phyloP scores from a whole-genome alignment of 2,888 invertebrate species.

The Cephus spinipes region DNA sequence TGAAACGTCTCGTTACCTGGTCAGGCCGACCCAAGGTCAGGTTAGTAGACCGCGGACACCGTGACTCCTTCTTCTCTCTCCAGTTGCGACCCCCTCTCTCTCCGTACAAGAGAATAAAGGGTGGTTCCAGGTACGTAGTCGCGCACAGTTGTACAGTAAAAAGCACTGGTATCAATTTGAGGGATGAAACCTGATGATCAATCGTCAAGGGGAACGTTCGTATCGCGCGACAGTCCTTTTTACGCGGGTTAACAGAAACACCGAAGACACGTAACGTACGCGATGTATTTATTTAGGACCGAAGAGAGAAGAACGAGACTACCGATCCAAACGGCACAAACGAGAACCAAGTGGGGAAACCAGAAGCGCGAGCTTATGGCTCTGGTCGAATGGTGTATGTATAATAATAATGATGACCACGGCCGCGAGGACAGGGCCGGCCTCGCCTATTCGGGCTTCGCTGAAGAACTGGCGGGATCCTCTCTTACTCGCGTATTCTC shows the following conservation, averaged over 20 bases:
- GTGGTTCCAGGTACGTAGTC: background rate
- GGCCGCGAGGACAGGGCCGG: conserved; percentile 22
- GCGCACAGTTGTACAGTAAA: background rate
- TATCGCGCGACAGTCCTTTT: background rate
- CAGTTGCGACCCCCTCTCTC: background rate
- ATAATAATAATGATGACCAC: conserved; percentile 1
- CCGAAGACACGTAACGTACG: background rate
- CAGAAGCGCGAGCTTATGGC: background rate
- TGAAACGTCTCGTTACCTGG: conserved; percentile 46
- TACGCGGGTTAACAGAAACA: background rate
- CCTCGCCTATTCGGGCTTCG: conserved; percentile 49
- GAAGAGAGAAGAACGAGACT: background rate
- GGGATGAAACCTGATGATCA: background rate
- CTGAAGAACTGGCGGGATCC: conserved; percentile 55
- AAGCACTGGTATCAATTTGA: background rate
- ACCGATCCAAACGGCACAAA: background rate
- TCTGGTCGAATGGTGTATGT: background rate
- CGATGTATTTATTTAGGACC: background rate
- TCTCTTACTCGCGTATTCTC: conserved; percentile 10
- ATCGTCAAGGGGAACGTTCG: background rate
- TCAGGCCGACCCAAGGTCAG: conserved; percentile 63
- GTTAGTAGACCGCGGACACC: conserved; percentile 57
- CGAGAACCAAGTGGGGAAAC: background rate
- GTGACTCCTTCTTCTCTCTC: conserved; percentile 21
- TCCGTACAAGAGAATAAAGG: background rate